Percentiles rank a stretch among this genome's conserved stretches.
Evolutionary conservation across 2,888 invertebrate genomes (phyloP).

Genomic region (Nomada ferruginata): DNA sequence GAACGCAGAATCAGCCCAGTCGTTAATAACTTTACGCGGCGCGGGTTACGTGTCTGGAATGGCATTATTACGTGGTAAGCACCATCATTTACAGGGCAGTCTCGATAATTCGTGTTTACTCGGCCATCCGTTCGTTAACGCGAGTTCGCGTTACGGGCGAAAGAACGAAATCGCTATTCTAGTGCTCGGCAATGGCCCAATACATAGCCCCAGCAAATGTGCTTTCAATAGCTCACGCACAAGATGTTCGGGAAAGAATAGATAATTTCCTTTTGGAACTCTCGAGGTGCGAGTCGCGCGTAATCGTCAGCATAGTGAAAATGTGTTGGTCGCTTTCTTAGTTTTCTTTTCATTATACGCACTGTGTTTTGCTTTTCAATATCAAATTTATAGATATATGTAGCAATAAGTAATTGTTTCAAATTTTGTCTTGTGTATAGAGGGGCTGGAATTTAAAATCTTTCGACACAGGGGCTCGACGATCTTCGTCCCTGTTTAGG

Average conservation of each 20-base stretch:
- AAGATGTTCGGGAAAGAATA: no score
- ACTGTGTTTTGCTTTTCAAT: no score
- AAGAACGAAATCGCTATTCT: neutral
- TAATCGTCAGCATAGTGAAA: neutral
- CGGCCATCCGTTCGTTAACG: neutral
- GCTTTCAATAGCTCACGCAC: neutral
- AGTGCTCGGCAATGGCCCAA: neutral
- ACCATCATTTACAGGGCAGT: neutral
- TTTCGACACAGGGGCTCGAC: no score
- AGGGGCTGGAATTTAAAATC: no score
- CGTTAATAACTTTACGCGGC: slow-evolving; percentile 30
- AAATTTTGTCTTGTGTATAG: no score
- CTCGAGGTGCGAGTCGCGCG: neutral
- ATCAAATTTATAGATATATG: no score
- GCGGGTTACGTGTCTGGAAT: slow-evolving; percentile 29
- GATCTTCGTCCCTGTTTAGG: no score
- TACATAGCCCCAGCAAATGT: no score
- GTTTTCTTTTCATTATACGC: no score
- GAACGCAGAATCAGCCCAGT: slow-evolving; percentile 36
- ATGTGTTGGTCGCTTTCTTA: no score
- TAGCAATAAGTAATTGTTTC: no score
- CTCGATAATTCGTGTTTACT: slow-evolving; percentile 4
- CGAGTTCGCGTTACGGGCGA: neutral
- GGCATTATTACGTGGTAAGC: slow-evolving; percentile 29
- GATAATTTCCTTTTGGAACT: no score